Evolutionary conservation across 1,140 invertebrate genomes (phyloP), one percentile per base, ranked within the genome.

Genomic region (Bilobella aurantiaca): DNA sequence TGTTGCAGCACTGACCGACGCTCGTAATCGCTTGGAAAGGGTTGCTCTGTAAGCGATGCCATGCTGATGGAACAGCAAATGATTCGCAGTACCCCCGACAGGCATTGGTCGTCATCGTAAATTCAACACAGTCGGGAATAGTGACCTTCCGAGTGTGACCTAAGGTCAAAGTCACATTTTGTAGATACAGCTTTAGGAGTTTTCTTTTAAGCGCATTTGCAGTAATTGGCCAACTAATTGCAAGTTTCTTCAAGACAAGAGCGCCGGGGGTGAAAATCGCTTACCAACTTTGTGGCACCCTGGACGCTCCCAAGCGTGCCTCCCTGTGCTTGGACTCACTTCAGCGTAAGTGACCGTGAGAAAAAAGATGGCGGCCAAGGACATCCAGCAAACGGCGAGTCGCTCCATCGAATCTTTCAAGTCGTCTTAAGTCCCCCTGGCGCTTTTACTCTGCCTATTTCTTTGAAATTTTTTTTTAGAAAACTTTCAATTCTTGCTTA

Each of bases 1-100:
- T 92, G 76, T 88, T 90, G 76, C 90, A 93, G 75, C 90, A 93
- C 74, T 91, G 86, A 0, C 88, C 89, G n/a, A 90, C 81, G 0
- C 89, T 91, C 0, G 90, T 91, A 58, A 93, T 85, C 0, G 86
- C 81, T 73, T 88, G 84, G 28, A 83, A 81, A 2, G 82, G 82
- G 69, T 86, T 84, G 27, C 75, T 75, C 14, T 66, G 32, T 2
- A 82, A 67, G 0, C 81, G 81, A 34, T 84, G 83, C 58, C 82
- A 78, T 18, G 85, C 78, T 0, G 86, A 83, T 69, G 80, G 86
- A 73, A 83, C 80, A 0, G 71, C 71, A 58, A 68, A 91, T 0
- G 89, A 91, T 73, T 88, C 85, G 76, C 91, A 93, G 78, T 84
- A 92, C 0, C 90, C 90, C 59, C 89, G 82, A 74, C 90, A 93